phyloP scores from a whole-genome alignment of 2,888 invertebrate species.

The Brachypalpus laphriformis region DNA sequence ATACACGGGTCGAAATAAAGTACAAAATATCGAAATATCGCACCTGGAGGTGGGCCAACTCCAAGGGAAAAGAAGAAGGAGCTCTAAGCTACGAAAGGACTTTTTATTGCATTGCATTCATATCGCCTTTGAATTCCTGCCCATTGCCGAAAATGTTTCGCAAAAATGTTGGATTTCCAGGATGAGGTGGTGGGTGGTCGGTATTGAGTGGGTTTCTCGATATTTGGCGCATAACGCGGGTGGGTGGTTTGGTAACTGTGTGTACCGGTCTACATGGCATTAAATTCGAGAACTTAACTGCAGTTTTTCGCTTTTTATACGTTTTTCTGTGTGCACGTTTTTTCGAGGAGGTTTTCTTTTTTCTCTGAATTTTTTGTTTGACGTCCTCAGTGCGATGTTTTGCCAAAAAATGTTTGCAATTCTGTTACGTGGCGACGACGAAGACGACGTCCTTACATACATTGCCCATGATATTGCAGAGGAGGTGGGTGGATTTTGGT shows the following conservation, averaged over 20 bases:
- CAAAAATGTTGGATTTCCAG: constrained; percentile 29
- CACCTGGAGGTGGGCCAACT: constrained; percentile 71
- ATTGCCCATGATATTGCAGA: constrained; percentile 36
- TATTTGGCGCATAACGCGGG: constrained; percentile 27
- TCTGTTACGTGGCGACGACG: constrained; percentile 63
- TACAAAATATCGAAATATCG: constrained; percentile 68
- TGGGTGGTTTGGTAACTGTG: constrained; percentile 48
- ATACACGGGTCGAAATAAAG: constrained; percentile 50
- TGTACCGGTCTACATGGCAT: constrained; percentile 64
- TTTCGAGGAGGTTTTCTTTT: constrained; percentile 13
- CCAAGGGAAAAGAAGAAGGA: not conserved
- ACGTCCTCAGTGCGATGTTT: constrained; percentile 57
- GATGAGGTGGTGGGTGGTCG: not conserved
- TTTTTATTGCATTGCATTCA: constrained; percentile 71
- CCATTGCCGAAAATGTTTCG: constrained; percentile 66
- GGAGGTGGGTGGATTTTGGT: not conserved
- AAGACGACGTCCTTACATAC: constrained; percentile 10
- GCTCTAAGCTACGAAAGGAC: constrained; percentile 54
- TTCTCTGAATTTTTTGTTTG: constrained; percentile 33
- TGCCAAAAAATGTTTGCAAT: constrained; percentile 62
- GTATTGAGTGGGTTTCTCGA: constrained; percentile 62
- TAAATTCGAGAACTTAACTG: constrained; percentile 64
- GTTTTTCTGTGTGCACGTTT: constrained; percentile 29
- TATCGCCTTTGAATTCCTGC: constrained; percentile 71
- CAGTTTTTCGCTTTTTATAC: constrained; percentile 63